phyloP scores from a whole-genome alignment of 2,113 vertebrate genomes.

The Datnioides undecimradiatus region DNA sequence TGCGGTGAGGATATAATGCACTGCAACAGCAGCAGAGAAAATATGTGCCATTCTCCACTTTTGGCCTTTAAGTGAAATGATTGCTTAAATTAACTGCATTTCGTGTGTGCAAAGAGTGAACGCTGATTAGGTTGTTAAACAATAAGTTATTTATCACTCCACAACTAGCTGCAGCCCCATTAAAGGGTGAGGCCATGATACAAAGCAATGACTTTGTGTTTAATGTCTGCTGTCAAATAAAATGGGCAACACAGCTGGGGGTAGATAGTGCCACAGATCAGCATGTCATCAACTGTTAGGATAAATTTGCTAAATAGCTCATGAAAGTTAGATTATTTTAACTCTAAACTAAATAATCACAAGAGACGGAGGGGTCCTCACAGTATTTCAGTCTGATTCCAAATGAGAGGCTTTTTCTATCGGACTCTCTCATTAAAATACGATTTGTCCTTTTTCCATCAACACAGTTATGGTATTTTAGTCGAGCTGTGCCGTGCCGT shows the following conservation, averaged over 20 bases:
- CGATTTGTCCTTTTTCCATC: slow-evolving; percentile 46
- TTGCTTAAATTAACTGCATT: slow-evolving; percentile 98
- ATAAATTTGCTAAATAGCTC: slow-evolving; percentile 67
- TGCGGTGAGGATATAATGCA: slow-evolving; percentile 93
- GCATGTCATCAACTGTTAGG: slow-evolving; percentile 68
- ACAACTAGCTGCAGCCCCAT: slow-evolving; percentile 97
- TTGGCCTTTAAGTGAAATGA: slow-evolving; percentile 97
- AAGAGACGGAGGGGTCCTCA: slow-evolving; percentile 31
- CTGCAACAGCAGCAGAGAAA: slow-evolving; percentile 83
- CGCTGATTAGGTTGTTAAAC: slow-evolving; percentile 99
- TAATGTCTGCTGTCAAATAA: slow-evolving; percentile 85
- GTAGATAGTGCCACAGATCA: slow-evolving; percentile 72
- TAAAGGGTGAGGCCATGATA: slow-evolving; percentile 96
- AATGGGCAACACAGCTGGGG: slow-evolving; percentile 78
- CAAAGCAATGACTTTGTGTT: slow-evolving; percentile 95
- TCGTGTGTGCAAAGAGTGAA: slow-evolving; percentile 97
- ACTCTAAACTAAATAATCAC: slow-evolving; percentile 55
- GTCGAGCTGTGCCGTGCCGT: slow-evolving; percentile 22
- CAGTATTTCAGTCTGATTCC: slow-evolving; percentile 29
- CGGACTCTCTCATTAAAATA: slow-evolving; percentile 36
- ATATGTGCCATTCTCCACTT: slow-evolving; percentile 92
- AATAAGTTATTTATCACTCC: slow-evolving; percentile 99
- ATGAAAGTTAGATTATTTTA: slow-evolving; percentile 65
- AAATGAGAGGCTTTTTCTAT: slow-evolving; percentile 41
- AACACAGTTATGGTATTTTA: slow-evolving; percentile 36